Evolutionary conservation across 2,113 vertebrate genomes (phyloP).

Genomic region (Numenius arquata): DNA sequence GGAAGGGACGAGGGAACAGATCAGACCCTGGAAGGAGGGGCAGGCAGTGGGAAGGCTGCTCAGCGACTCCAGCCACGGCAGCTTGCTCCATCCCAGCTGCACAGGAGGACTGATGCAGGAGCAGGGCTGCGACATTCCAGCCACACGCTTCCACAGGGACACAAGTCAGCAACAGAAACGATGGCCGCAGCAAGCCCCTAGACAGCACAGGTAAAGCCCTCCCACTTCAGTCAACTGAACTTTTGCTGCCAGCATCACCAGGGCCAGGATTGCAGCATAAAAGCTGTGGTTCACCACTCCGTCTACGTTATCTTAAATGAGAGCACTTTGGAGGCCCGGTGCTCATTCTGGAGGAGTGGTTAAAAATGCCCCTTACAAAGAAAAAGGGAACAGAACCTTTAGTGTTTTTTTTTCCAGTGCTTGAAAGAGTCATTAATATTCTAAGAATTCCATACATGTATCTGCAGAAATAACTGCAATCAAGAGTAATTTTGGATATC

Average conservation of each 20-base stretch:
- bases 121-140: not conserved
- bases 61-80: not conserved
- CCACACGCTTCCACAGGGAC: not conserved
- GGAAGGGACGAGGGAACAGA: not conserved
- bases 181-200: not conserved
- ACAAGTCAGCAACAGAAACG: fast-evolving
- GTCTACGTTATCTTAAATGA: not conserved
- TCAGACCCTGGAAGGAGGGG: not conserved
- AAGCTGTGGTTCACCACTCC: not conserved
- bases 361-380: not conserved
- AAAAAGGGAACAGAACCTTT: not conserved
- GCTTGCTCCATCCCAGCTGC: not conserved
- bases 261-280: not conserved
- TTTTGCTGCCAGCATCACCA: not conserved
- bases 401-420: not conserved
- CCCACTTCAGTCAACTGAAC: not conserved
- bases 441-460: not conserved
- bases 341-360: not conserved
- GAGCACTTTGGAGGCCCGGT: not conserved
- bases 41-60: not conserved
- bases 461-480: not conserved
- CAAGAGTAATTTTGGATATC: not conserved
- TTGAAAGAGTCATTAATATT: not conserved
- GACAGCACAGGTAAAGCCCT: not conserved
- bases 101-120: not conserved